These are phyloP conservation scores for Kryptopterus vitreolus DNA, from an alignment of 2,797 vertebrate genomes.

Conservation along the genomic window DNA sequence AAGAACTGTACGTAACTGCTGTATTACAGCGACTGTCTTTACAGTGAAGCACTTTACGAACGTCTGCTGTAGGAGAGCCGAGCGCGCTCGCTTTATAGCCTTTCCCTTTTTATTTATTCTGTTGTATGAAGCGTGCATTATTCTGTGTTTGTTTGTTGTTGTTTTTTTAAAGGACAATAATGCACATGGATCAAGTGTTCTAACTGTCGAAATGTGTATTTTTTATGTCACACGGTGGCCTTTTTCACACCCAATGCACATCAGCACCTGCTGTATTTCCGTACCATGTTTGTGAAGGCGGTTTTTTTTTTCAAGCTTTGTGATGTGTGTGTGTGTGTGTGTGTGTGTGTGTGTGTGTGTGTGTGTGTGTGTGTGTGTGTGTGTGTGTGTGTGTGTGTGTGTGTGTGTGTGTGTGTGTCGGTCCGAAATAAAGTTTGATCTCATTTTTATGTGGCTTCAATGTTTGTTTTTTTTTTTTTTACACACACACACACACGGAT, in stretches of 20 bases:
- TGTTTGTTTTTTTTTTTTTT: background rate
- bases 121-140: background rate
- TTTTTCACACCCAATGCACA: constrained; percentile 32
- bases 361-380: constrained; percentile 34
- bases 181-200: constrained; percentile 13
- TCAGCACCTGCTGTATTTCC: background rate
- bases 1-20: constrained; percentile 15
- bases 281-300: constrained; percentile 41
- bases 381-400: constrained; percentile 33
- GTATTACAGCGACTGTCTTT: constrained; percentile 26
- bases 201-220: background rate
- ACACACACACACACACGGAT: too few species aligned
- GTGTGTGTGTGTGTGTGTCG: constrained; percentile 29
- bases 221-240: background rate
- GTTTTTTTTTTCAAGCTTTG: constrained; percentile 51
- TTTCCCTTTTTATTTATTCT: constrained; percentile 24
- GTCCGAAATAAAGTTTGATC: constrained; percentile 63
- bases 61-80: constrained; percentile 13
- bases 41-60: constrained; percentile 52
- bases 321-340: constrained; percentile 42
- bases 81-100: background rate
- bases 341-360: background rate
- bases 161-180: background rate
- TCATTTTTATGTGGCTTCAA: constrained; percentile 18
- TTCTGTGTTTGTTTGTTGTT: too few species aligned